These are phyloP conservation scores for Carcinoscorpius rotundicauda DNA, from an alignment of 1,140 invertebrate genomes.

Conservation along the genomic window DNA sequence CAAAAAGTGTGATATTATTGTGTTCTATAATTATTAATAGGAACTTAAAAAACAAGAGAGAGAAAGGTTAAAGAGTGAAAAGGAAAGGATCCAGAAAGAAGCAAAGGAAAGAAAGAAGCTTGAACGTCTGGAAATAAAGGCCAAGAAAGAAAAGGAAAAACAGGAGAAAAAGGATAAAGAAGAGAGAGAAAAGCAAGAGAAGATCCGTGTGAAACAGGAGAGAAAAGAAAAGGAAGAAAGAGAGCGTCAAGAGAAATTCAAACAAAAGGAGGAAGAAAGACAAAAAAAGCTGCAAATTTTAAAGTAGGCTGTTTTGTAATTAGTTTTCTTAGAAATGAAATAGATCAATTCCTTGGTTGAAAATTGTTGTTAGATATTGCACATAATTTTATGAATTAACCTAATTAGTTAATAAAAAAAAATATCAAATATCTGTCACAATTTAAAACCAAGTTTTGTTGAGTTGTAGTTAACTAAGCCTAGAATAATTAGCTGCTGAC, in stretches of 20 bases:
- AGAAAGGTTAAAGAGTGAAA: not conserved
- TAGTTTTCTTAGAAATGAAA: slow-evolving; percentile 15
- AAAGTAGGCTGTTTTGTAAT: not conserved
- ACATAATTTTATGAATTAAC: not conserved
- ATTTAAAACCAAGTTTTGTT: no score
- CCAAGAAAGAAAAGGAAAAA: slow-evolving; percentile 18
- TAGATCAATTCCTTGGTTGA: slow-evolving; percentile 17
- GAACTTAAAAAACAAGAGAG: no score
- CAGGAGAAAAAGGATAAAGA: slow-evolving; percentile 11
- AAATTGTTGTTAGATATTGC: not conserved
- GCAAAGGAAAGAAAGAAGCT: not conserved
- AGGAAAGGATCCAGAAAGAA: slow-evolving; percentile 6
- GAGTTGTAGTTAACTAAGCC: no score
- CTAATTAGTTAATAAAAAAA: not conserved
- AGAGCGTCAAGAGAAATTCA: slow-evolving; percentile 1
- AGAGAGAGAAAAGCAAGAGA: slow-evolving; percentile 12
- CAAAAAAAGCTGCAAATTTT: slow-evolving; percentile 11
- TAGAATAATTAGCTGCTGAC: no score
- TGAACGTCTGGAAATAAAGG: slow-evolving; percentile 5
- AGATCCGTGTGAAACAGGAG: slow-evolving; percentile 8
- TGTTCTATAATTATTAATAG: no score
- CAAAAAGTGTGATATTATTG: no score
- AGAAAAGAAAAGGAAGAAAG: slow-evolving; percentile 14
- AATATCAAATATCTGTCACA: not conserved
- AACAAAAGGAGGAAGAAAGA: slow-evolving; percentile 5